Conservation (phyloP, 2,797 vertebrate species). For the Myotis daubentonii region DNA sequence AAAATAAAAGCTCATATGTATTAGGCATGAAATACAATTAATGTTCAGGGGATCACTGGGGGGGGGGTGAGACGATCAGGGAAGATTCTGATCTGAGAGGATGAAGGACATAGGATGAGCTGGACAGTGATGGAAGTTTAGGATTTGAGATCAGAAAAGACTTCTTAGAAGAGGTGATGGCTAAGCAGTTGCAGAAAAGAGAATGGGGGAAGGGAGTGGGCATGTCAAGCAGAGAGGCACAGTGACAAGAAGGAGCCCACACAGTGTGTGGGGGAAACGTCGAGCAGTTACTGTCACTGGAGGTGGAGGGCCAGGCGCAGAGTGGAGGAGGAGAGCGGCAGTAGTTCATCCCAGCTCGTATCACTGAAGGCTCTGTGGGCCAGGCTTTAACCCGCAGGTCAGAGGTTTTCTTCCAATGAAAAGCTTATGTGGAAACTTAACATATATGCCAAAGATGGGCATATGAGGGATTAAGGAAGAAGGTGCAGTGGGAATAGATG, state of each 20-base stretch:
- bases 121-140: neutral
- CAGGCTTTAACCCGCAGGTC: neutral
- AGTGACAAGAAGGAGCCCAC: neutral
- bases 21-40: neutral
- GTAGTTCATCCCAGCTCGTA: fast-evolving
- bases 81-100: neutral
- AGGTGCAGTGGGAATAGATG: neutral
- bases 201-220: neutral
- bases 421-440: neutral
- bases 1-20: neutral
- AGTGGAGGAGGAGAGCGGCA: neutral
- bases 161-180: neutral
- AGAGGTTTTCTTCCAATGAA: neutral
- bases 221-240: neutral
- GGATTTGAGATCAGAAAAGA: neutral
- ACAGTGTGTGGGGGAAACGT: too few species aligned
- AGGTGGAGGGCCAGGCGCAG: neutral
- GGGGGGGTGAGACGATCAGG: neutral
- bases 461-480: neutral
- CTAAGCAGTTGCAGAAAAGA: neutral
- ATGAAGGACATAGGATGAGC: neutral
- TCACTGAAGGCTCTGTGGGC: neutral
- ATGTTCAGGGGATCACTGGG: neutral
- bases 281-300: too few species aligned
- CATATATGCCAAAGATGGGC: fast-evolving